Conservation (phyloP, 2,888 invertebrate genomes). For the Caenorhabditis macrosperma region DNA sequence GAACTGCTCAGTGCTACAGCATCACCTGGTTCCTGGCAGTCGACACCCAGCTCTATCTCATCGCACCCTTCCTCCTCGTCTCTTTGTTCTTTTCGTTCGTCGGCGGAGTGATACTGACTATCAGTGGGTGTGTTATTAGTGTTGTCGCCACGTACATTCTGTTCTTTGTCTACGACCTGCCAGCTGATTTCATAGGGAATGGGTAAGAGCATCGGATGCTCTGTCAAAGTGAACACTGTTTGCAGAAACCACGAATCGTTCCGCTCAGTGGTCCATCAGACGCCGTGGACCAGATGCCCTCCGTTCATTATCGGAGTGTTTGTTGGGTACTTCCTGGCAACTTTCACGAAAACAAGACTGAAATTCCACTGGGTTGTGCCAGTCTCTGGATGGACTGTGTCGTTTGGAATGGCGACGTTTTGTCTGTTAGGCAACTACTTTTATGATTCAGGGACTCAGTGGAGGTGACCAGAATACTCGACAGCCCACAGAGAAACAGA, state of each 20-base stretch:
- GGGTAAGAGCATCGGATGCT: neutral
- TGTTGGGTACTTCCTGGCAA: constrained; percentile 77
- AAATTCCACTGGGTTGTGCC: constrained; percentile 31
- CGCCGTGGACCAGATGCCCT: constrained; percentile 80
- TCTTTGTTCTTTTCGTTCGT: constrained; percentile 38
- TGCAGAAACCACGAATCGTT: constrained; percentile 24
- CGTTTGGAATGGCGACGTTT: constrained; percentile 20
- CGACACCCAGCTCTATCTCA: constrained; percentile 54
- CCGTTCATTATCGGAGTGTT: constrained; percentile 81
- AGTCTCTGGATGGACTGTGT: constrained; percentile 38
- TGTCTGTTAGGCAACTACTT: constrained; percentile 49
- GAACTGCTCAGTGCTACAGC: constrained; percentile 42
- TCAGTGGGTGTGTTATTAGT: constrained; percentile 12
- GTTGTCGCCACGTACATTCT: constrained; percentile 8
- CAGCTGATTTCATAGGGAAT: constrained; percentile 26
- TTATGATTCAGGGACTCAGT: constrained; percentile 41
- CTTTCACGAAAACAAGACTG: constrained; percentile 37
- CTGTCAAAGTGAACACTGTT: neutral
- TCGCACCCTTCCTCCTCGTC: constrained; percentile 47
- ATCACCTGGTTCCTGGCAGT: constrained; percentile 60
- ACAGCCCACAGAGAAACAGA: neutral
- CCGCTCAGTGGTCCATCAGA: constrained; percentile 19
- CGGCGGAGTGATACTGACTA: constrained; percentile 22
- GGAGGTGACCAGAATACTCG: constrained; percentile 29
- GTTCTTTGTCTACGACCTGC: constrained; percentile 16